Evolutionary conservation across 2,113 vertebrate genomes (phyloP), one percentile per base, ranked within the genome.

Genomic region (Urocolius indicus): DNA sequence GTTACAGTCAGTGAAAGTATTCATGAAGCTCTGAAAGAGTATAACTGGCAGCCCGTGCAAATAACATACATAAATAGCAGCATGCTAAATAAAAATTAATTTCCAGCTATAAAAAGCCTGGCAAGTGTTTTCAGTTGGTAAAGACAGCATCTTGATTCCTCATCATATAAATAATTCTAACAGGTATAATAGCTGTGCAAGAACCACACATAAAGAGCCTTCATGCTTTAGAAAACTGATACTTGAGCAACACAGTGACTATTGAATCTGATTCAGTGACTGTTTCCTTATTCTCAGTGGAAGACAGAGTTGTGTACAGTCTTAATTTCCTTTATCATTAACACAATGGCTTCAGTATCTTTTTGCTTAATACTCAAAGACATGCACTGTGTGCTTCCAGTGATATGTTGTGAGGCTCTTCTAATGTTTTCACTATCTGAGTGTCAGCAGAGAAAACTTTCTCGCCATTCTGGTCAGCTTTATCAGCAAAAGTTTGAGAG

Each of bases 311-410:
- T 69, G 12, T 38, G 21, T 69, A 19, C 46, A 49, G 12, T 22
- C 22, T 43, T 65, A 29, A 8, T 61, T 78, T 61, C 11, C 18
- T 23, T 54, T 84, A 58, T 67, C 57, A 20, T 52, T 72, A 65
- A 38, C 4, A 1, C 5, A 72, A 46, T 2, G 1, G 4, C 15
- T 65, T 82, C 3, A 1, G 4, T 48, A 16, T 7, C 9, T 55
- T 85, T 75, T 79, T 65, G 8, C 23, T 13, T 30, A 29, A 62
- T n/a, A 57, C 10, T 49, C 24, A 59, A 57, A 59, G 71, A 69
- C 10, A 19, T 15, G 16, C 19, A 11, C 30, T 36, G 4, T 22
- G 38, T 43, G 9, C 13, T 84, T 85, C 5, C 27, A 26, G 22
- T 22, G 36, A 17, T 45, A 29, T 32, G 23, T 5, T 57, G 10